Evolutionary conservation across 2,113 vertebrate species (phyloP).

Genomic region (Pseudolaguvia tuberculata): DNA sequence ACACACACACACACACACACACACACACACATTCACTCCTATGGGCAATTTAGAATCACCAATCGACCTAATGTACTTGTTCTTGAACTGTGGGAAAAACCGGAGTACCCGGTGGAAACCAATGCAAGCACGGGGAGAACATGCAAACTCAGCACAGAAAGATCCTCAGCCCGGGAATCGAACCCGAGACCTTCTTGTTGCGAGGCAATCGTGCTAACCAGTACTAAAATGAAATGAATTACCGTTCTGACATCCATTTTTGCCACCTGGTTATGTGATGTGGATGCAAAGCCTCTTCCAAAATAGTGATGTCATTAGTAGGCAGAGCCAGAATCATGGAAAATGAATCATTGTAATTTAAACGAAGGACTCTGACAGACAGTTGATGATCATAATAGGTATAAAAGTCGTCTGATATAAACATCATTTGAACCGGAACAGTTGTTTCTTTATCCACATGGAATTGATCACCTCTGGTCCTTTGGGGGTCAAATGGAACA

Average conservation of each 20-base stretch:
- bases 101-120: too few relatives aligned
- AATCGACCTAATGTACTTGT: too few relatives aligned
- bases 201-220: too few relatives aligned
- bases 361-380: constrained; percentile 67
- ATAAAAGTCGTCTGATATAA: neutral
- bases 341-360: constrained; percentile 65
- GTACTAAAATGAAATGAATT: too few relatives aligned
- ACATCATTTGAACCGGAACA: constrained; percentile 73
- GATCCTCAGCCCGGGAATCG: too few relatives aligned
- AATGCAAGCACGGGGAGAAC: too few relatives aligned
- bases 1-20: too few relatives aligned
- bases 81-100: too few relatives aligned
- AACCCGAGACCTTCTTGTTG: too few relatives aligned
- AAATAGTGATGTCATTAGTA: constrained; percentile 46
- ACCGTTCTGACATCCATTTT: constrained; percentile 56
- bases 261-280: constrained; percentile 63
- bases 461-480: constrained; percentile 55
- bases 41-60: too few relatives aligned
- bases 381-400: constrained; percentile 65
- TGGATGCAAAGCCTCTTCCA: constrained; percentile 55
- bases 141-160: too few relatives aligned
- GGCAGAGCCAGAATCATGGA: constrained; percentile 69
- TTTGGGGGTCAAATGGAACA: constrained; percentile 50
- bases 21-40: too few relatives aligned
- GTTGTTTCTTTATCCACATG: constrained; percentile 53